Evolutionary conservation across 2,888 invertebrate genomes (phyloP).

Genomic region (Athripsodes cinereus): DNA sequence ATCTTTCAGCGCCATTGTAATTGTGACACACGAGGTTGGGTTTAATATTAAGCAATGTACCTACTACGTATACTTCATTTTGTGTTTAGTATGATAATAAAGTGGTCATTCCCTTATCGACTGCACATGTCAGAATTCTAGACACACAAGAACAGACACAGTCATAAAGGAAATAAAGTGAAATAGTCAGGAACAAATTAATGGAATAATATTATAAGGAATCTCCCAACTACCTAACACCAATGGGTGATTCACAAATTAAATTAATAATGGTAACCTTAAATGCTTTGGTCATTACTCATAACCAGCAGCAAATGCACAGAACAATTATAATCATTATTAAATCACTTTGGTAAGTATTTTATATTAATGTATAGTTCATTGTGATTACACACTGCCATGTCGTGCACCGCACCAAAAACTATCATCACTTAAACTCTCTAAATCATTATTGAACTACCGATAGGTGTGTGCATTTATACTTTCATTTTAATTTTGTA

Average conservation of each 20-base stretch:
- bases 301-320: not conserved
- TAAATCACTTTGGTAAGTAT: too few relatives aligned
- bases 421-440: too few relatives aligned
- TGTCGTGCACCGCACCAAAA: too few relatives aligned
- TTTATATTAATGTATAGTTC: too few relatives aligned
- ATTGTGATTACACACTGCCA: too few relatives aligned
- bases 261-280: not conserved
- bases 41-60: too few relatives aligned
- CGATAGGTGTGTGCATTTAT: too few relatives aligned
- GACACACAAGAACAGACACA: slow-evolving; percentile 61
- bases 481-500: not conserved
- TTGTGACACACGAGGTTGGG: not conserved
- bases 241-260: not conserved
- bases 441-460: too few relatives aligned
- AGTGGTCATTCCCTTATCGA: slow-evolving; percentile 29
- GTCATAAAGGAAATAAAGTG: slow-evolving; percentile 40
- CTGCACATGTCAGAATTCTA: slow-evolving; percentile 56
- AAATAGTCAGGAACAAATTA: not conserved
- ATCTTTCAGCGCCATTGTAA: slow-evolving; percentile 17
- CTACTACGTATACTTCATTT: not conserved
- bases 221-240: not conserved
- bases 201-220: not conserved
- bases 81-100: not conserved
- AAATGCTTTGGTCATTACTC: not conserved
- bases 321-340: too few relatives aligned